Base-by-base conservation (phyloP, 1,140 invertebrate genomes). In the Caenorhabditis briggsae region DNA sequence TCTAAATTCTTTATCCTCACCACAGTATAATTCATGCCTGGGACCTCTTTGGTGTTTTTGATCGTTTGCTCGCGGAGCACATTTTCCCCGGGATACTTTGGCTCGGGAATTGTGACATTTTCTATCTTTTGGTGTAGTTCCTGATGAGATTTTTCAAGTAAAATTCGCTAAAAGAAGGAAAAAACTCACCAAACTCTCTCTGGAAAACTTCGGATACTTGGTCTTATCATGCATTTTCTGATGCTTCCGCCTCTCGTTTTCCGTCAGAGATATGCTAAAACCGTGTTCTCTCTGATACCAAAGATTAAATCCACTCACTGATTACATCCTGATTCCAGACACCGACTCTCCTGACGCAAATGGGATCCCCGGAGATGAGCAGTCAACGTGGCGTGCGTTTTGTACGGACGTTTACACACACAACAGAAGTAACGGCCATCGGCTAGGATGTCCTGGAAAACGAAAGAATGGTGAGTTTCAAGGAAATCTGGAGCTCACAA, bases 381-480 rank as follows among this genome's bases (percentile, higher is more conserved):
- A 6, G 70, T 78, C 70, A 78, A n/a, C 6, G 70, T 78, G 43
- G 70, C 70, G n/a, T 78, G 70, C 11, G 43, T 78, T 23, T 78
- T 78, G 46, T 78, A 78, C 5, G 70, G 46, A 50, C 70, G 70
- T 46, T 78, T 78, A 6, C 70, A 78, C 18, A 78, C 18, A n/a
- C 46, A 53, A n/a, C 70, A 78, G 9, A 12, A 78, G 70, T 78
- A 78, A 8, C 70, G 70, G 7, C 70, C 70, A n/a, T 78, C 70
- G 46, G 70, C 7, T 50, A 78, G 46, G n/a, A 78, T 78, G 14
- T 78, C 46, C 70, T 78, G 46, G 23, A 78, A 14, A 64, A 33
- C 5, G 41, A 5, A 43, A 16, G 11, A 61, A 11, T 5, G 20
- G 11, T 25, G 20, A 20, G 23, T 9, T 53, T 11, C 5, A 1